Evolutionary conservation across 2,888 invertebrate species (phyloP).

Genomic region (Pelosia muscerda): DNA sequence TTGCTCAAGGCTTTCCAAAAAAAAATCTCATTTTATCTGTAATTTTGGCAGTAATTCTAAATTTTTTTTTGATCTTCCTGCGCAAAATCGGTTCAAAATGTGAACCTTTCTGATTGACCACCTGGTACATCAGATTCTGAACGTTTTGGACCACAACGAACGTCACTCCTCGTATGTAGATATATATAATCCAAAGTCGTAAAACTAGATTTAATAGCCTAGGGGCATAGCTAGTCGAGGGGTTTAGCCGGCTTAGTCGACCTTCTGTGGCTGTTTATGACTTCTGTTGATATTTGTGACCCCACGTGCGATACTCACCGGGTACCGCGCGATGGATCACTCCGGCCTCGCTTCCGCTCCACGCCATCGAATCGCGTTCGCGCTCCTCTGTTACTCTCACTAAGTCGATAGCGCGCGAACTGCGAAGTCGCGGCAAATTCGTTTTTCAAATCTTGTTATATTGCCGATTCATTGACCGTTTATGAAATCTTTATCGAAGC

Average conservation of each 20-base stretch:
- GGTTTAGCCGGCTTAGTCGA: neutral
- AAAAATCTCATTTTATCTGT: too few relatives aligned
- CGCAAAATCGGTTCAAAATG: too few relatives aligned
- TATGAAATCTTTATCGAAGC: slow-evolving; percentile 20
- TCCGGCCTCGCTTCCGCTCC: slow-evolving; percentile 33
- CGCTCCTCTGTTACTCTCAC: slow-evolving; percentile 27
- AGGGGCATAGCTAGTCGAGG: neutral
- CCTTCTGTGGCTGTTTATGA: neutral
- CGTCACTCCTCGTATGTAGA: too few relatives aligned
- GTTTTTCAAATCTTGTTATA: slow-evolving; percentile 24
- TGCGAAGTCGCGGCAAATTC: slow-evolving; percentile 31
- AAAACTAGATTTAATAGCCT: neutral
- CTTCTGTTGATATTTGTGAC: too few relatives aligned
- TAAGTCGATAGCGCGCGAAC: slow-evolving; percentile 41
- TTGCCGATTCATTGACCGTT: slow-evolving; percentile 34
- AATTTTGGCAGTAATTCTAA: too few relatives aligned
- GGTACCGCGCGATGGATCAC: too few relatives aligned
- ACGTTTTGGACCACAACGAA: too few relatives aligned
- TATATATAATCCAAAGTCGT: too few relatives aligned
- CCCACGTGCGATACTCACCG: slow-evolving; percentile 43
- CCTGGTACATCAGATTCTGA: too few relatives aligned
- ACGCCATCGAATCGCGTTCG: slow-evolving; percentile 25
- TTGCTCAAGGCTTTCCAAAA: too few relatives aligned
- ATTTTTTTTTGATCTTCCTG: too few relatives aligned
- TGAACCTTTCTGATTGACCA: too few relatives aligned